A percentile compares a stretch with the other conserved stretches of the same genome.
Evolutionary conservation across 2,113 vertebrate species (phyloP).

Genomic region (Tachycineta bicolor): DNA sequence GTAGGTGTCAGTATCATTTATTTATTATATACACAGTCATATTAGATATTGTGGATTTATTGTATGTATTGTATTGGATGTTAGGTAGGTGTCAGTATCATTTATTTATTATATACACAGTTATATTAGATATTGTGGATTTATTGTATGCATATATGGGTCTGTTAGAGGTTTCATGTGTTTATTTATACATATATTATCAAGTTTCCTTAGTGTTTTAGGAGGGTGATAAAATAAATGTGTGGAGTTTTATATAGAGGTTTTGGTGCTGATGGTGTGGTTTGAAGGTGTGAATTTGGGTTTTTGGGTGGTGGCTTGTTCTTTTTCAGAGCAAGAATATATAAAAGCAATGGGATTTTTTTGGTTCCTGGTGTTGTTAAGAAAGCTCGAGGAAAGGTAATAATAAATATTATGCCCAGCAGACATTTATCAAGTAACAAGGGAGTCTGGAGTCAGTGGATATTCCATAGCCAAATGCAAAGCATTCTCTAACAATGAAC

Average conservation of each 20-base stretch:
- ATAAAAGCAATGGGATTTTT: not conserved
- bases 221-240: not conserved
- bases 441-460: not conserved
- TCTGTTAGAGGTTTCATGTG: rapidly evolving
- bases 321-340: not conserved
- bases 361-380: not conserved
- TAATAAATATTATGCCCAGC: not conserved
- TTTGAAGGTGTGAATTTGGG: not conserved
- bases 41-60: rapidly evolving
- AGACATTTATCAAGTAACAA: not conserved
- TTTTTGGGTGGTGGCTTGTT: not conserved
- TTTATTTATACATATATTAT: rapidly evolving
- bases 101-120: too few relatives aligned
- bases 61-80: too few relatives aligned
- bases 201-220: not conserved
- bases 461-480: too few relatives aligned
- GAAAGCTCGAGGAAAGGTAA: not conserved
- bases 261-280: not conserved
- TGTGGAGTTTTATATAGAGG: rapidly evolving
- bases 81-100: rapidly evolving
- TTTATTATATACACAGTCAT: too few relatives aligned
- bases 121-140: too few relatives aligned
- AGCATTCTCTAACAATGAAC: not conserved
- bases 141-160: rapidly evolving
- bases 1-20: rapidly evolving